Conservation (phyloP, 2,113 vertebrate species). For the Sinocyclocheilus rhinocerous region DNA sequence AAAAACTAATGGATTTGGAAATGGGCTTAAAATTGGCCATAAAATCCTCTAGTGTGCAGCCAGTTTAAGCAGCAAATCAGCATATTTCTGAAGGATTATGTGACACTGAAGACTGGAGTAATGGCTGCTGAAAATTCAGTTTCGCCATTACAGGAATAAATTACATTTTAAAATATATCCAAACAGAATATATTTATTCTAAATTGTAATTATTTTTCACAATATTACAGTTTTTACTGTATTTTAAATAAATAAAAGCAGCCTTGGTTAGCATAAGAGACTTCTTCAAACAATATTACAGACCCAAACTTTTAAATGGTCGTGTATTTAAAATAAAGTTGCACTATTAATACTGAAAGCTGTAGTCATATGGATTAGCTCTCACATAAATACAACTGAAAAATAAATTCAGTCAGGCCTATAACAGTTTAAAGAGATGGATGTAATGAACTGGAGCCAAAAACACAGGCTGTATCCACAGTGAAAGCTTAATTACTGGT, state of each 20-base stretch:
- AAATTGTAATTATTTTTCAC: not conserved
- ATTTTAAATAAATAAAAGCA: not conserved
- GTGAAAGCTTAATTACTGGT: constrained; percentile 41
- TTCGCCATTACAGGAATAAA: not conserved
- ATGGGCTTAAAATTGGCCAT: no score
- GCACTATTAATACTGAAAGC: not conserved
- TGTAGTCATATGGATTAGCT: not conserved
- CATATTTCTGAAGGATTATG: no score
- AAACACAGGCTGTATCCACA: constrained; percentile 5
- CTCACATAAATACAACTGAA: no score
- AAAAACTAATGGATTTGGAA: no score
- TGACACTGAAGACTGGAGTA: no score
- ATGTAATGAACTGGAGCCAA: constrained; percentile 26
- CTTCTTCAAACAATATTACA: not conserved
- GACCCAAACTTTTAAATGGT: not conserved
- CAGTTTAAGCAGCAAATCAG: no score
- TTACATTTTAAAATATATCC: not conserved
- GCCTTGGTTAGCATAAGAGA: not conserved
- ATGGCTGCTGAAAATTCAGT: no score
- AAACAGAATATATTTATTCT: not conserved
- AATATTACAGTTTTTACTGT: not conserved
- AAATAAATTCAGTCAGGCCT: constrained; percentile 6
- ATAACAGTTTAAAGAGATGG: not conserved
- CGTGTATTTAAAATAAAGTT: not conserved
- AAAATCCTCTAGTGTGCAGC: no score